Percentiles rank a stretch among this genome's conserved stretches.
Evolutionary conservation across 2,888 invertebrate genomes (phyloP).

Genomic region (Caenorhabditis becei): DNA sequence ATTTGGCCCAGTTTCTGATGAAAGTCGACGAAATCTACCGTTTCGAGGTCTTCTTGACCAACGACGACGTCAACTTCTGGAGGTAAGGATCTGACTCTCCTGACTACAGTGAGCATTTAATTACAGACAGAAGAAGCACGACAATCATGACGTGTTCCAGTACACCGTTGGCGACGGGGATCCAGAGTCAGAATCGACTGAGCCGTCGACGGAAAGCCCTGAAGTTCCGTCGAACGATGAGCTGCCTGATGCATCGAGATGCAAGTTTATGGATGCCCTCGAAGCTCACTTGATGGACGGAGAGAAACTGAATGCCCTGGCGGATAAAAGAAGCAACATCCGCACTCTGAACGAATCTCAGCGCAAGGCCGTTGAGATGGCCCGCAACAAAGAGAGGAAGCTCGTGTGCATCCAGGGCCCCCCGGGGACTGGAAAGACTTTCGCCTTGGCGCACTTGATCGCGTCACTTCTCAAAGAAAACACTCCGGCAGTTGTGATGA

Average conservation of each 20-base stretch:
- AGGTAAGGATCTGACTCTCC: neutral
- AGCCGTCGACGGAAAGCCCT: too few relatives aligned
- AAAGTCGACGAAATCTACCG: neutral
- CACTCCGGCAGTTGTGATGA: constrained; percentile 15
- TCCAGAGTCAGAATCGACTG: neutral
- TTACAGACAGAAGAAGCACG: constrained; percentile 4
- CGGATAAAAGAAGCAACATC: neutral
- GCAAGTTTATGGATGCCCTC: too few relatives aligned
- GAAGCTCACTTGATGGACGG: neutral
- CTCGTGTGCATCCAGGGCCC: constrained; percentile 50
- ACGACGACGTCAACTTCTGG: neutral
- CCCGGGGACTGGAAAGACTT: constrained; percentile 46
- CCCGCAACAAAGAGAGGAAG: constrained; percentile 13
- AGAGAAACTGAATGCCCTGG: neutral
- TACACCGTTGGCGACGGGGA: neutral
- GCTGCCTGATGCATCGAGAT: too few relatives aligned
- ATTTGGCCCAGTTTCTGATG: neutral
- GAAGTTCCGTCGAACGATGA: too few relatives aligned
- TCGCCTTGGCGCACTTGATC: neutral
- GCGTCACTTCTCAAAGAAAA: neutral
- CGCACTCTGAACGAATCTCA: neutral
- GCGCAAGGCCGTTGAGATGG: constrained; percentile 22
- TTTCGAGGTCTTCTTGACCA: neutral
- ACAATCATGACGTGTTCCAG: neutral
- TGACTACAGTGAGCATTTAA: neutral